A percentile compares a stretch with the other conserved stretches of the same genome.
Conservation (phyloP, 2,888 invertebrate species). For the Drosophila mimica region DNA sequence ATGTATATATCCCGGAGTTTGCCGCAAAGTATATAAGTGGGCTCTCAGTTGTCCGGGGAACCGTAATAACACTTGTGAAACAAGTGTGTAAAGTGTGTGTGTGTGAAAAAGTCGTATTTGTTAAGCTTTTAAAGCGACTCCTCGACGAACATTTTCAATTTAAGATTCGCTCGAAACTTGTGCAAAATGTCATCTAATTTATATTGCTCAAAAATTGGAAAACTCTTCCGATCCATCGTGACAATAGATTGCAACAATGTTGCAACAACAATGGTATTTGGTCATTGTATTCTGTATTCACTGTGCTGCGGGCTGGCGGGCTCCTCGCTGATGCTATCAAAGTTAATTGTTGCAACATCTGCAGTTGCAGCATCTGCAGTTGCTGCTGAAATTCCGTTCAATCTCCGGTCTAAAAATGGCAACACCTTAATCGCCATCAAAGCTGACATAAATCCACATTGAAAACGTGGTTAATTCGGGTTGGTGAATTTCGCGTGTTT, state of each 20-base stretch:
- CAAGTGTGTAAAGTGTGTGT: background rate
- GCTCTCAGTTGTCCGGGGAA: background rate
- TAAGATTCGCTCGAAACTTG: background rate
- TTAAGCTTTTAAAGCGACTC: background rate
- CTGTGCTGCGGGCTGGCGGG: background rate
- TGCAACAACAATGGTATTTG: background rate
- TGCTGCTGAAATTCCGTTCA: constrained; percentile 9
- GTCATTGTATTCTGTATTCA: constrained; percentile 1
- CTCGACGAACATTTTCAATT: background rate
- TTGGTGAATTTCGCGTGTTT: constrained; percentile 13
- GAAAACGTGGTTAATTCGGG: constrained; percentile 20
- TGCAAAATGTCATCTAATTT: background rate
- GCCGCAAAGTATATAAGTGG: constrained; percentile 7
- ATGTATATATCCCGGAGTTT: constrained; percentile 6
- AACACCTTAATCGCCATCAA: constrained; percentile 8
- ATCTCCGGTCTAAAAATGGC: constrained; percentile 9
- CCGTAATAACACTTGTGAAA: constrained; percentile 2
- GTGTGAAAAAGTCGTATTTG: background rate
- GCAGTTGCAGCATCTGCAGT: constrained; percentile 14
- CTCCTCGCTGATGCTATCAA: constrained; percentile 19
- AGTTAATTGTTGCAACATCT: constrained; percentile 19
- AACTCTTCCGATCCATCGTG: background rate
- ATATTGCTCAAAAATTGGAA: background rate
- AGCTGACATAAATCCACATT: constrained; percentile 39
- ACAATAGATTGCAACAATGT: background rate